Evolutionary conservation across 2,113 vertebrate genomes (phyloP).

Genomic region (Prochilodus magdalenae): DNA sequence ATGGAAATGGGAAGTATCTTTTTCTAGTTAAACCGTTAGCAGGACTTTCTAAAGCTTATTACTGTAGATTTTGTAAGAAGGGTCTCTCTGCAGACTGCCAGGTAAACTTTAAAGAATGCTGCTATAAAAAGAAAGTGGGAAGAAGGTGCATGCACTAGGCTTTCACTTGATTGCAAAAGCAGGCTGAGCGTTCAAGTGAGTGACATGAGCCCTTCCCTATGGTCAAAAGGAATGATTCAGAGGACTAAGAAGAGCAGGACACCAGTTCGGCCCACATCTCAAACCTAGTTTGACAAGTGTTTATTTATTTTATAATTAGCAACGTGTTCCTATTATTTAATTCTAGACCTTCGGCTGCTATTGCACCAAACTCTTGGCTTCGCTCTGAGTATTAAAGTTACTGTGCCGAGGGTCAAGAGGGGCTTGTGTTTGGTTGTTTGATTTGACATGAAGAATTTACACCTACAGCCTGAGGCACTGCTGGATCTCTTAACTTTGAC

Average conservation of each 20-base stretch:
- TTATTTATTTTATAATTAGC: no score
- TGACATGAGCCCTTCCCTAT: neutral
- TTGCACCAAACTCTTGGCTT: neutral
- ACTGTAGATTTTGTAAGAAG: slow-evolving; percentile 3
- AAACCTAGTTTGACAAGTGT: neutral
- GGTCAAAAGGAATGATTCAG: slow-evolving; percentile 27
- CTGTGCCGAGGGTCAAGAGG: slow-evolving; percentile 18
- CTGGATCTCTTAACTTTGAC: slow-evolving; percentile 36
- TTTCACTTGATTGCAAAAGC: slow-evolving; percentile 53
- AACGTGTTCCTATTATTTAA: no score
- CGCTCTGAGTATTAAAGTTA: slow-evolving; percentile 33
- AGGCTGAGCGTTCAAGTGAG: slow-evolving; percentile 25
- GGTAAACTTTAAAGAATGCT: slow-evolving; percentile 38
- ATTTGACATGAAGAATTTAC: slow-evolving; percentile 61
- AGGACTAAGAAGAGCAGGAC: slow-evolving; percentile 27
- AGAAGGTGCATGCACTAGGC: slow-evolving; percentile 18
- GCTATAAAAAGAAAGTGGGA: slow-evolving; percentile 30
- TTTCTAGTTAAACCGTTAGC: neutral
- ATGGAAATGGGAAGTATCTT: slow-evolving; percentile 21
- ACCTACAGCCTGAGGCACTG: slow-evolving; percentile 47
- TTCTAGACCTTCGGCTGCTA: no score
- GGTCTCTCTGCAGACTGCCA: slow-evolving; percentile 8
- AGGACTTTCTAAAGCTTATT: slow-evolving; percentile 16
- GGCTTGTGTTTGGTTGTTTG: slow-evolving; percentile 61
- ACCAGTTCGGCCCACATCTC: slow-evolving; percentile 40